Evolutionary conservation across 2,888 invertebrate species (phyloP).

Genomic region (Axea sp.): DNA sequence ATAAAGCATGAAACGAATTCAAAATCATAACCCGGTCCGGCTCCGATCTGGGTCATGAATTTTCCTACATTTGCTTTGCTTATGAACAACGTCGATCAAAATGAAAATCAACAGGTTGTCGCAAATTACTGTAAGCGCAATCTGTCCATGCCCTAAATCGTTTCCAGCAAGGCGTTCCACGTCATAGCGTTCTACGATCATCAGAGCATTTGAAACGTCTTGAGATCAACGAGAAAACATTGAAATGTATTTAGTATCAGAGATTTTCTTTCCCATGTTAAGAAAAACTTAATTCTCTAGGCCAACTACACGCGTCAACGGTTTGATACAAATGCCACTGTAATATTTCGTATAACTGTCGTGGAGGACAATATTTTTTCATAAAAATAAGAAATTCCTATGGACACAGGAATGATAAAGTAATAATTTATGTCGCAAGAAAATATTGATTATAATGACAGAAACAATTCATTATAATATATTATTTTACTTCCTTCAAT

Average conservation of each 20-base stretch:
- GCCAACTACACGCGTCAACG: constrained; percentile 28
- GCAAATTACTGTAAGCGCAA: constrained; percentile 43
- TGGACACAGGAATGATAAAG: too few species aligned
- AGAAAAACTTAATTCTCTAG: constrained; percentile 26
- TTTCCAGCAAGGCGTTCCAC: constrained; percentile 32
- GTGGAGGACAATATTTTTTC: constrained; percentile 11
- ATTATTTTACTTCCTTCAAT: too few species aligned
- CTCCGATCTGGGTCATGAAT: constrained; percentile 50
- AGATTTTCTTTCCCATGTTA: constrained; percentile 7
- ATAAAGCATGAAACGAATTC: constrained; percentile 26
- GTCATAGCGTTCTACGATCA: constrained; percentile 9
- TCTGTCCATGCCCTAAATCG: constrained; percentile 26
- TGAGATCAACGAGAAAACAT: constrained; percentile 30
- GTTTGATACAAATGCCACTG: constrained; percentile 9
- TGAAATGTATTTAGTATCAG: constrained; percentile 18
- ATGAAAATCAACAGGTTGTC: constrained; percentile 31
- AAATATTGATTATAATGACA: too few species aligned
- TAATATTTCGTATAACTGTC: background rate
- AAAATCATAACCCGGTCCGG: constrained; percentile 45
- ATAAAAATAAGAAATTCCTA: too few species aligned
- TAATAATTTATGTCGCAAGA: too few species aligned
- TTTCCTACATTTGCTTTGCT: constrained; percentile 27
- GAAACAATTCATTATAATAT: too few species aligned
- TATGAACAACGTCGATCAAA: constrained; percentile 24
- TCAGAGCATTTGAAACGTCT: constrained; percentile 15